A percentile compares a stretch with the other conserved stretches of the same genome.
Conservation (phyloP, 2,888 invertebrate genomes). For the Aleiodes alternator region DNA sequence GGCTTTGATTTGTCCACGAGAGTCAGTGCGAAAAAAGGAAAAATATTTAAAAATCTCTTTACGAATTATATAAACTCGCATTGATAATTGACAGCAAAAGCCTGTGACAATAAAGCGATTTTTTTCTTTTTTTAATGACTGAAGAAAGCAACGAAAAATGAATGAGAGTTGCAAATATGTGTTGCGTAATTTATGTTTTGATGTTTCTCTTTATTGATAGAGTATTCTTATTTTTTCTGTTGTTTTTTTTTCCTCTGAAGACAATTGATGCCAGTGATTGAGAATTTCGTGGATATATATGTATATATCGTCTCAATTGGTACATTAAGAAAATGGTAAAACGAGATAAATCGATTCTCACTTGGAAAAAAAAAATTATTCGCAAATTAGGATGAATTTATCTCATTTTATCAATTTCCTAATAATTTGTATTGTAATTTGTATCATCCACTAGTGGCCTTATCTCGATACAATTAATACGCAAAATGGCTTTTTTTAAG, state of each 20-base stretch:
- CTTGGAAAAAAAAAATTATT: not conserved
- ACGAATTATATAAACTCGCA: not conserved
- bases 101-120: slow-evolving; percentile 40
- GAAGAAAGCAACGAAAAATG: not conserved
- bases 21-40: too few species aligned
- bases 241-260: not conserved
- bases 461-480: slow-evolving; percentile 62
- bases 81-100: slow-evolving; percentile 26
- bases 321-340: not conserved
- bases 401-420: not conserved
- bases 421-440: slow-evolving; percentile 71
- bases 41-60: too few species aligned
- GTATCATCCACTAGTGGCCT: slow-evolving; percentile 75
- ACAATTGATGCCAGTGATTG: slow-evolving; percentile 14
- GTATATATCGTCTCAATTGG: not conserved
- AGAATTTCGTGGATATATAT: not conserved
- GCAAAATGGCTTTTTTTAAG: slow-evolving; percentile 21
- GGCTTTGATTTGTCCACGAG: too few species aligned
- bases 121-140: not conserved
- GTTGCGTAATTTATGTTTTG: slow-evolving; percentile 22
- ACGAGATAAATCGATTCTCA: not conserved
- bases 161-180: slow-evolving; percentile 16
- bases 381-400: not conserved
- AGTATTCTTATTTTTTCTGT: slow-evolving; percentile 4
- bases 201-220: not conserved